Percentiles rank a stretch among this genome's conserved stretches.
Evolutionary conservation across 2,888 invertebrate genomes (phyloP).

Genomic region (Ceramica pisi): DNA sequence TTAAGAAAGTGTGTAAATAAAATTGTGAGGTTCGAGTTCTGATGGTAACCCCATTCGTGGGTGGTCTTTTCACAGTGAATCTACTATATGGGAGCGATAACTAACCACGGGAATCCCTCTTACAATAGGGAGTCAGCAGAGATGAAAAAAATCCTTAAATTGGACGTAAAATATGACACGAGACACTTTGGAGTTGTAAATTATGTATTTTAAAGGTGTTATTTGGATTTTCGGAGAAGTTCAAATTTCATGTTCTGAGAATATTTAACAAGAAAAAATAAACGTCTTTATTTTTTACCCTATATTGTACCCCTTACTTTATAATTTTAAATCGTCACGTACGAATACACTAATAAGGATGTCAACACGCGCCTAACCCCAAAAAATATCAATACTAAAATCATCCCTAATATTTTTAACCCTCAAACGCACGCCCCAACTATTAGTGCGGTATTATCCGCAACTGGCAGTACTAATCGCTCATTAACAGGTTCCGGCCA

Average conservation of each 20-base stretch:
- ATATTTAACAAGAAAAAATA: not conserved
- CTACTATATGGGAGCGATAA: conserved; percentile 64
- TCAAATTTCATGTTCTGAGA: conserved; percentile 12
- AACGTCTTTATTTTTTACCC: not conserved
- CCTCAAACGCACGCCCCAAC: conserved; percentile 81
- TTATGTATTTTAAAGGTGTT: conserved; percentile 25
- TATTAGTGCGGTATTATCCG: conserved; percentile 87
- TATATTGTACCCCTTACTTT: not conserved
- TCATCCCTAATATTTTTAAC: conserved; percentile 68
- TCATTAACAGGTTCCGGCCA: conserved; percentile 87
- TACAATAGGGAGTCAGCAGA: conserved; percentile 63
- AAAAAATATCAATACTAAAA: conserved; percentile 66
- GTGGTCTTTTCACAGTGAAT: conserved; percentile 65
- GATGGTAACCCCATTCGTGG: conserved; percentile 62
- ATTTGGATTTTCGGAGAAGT: conserved; percentile 9
- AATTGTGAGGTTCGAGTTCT: conserved; percentile 58
- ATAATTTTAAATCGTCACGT: conserved; percentile 47
- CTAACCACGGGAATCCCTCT: conserved; percentile 59
- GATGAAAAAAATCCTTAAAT: conserved; percentile 66
- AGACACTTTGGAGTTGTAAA: conserved; percentile 41
- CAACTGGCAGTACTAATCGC: conserved; percentile 90
- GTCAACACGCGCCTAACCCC: conserved; percentile 63
- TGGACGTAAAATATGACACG: conserved; percentile 69
- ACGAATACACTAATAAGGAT: conserved; percentile 61
- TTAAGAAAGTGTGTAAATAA: conserved; percentile 35